Conservation (phyloP, 2,888 invertebrate species). For the Taphrorychus bicolor region DNA sequence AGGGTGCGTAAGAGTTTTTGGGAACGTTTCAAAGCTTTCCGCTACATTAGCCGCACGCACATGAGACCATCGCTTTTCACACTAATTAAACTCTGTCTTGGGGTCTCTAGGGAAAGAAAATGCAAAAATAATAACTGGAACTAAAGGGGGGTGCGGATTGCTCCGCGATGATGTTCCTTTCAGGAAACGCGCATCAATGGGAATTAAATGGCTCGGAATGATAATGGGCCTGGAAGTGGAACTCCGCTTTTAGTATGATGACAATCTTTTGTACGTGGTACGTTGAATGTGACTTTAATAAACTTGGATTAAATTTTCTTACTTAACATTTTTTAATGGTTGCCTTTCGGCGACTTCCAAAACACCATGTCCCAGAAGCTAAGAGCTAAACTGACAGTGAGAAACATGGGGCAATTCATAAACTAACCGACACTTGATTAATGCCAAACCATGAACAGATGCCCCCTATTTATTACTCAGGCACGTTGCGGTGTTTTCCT, state of each 20-base stretch:
- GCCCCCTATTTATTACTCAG: constrained; percentile 28
- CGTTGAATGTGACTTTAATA: not conserved
- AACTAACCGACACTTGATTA: constrained; percentile 30
- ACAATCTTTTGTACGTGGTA: not conserved
- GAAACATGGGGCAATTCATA: constrained; percentile 17
- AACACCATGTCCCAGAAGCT: too few relatives aligned
- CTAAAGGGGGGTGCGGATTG: constrained; percentile 16
- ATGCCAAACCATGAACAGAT: constrained; percentile 34
- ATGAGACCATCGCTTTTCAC: constrained; percentile 48
- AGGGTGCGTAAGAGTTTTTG: constrained; percentile 28
- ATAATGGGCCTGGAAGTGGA: not conserved
- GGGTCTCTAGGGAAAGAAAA: constrained; percentile 28
- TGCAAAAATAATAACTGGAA: constrained; percentile 17
- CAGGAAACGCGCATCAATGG: constrained; percentile 1
- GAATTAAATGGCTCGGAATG: constrained; percentile 19
- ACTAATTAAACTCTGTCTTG: constrained; percentile 45
- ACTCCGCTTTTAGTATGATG: not conserved
- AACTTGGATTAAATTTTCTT: too few relatives aligned
- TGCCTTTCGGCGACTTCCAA: too few relatives aligned
- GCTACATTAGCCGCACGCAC: constrained; percentile 41
- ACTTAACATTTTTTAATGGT: too few relatives aligned
- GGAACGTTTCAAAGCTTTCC: constrained; percentile 37
- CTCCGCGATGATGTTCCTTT: constrained; percentile 28
- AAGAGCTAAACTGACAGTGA: too few relatives aligned
- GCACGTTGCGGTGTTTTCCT: constrained; percentile 32